Base-by-base conservation (phyloP, 2,113 vertebrate genomes). In the Microtus montanus region DNA sequence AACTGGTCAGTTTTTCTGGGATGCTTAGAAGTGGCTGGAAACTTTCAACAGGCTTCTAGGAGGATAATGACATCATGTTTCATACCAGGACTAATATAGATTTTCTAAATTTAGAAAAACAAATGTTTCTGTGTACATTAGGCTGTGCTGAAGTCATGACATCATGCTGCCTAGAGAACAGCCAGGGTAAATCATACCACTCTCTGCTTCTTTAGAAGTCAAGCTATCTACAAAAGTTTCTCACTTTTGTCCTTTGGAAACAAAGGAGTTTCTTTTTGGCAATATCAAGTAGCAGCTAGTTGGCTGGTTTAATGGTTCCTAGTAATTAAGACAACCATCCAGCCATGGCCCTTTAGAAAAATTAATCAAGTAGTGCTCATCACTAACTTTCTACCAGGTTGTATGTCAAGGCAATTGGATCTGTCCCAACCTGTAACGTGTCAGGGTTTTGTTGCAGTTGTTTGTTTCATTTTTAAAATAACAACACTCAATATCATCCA, bases 61-160 rank as follows among this genome's bases (percentile, higher is more conserved):
- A 91, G 52, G 14, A 71, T 5, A 26, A 20, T 84, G 54, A 66
- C 74, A 86, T 86, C 30, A 84, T 73, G 79, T 75, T 71, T 88
- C 92, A 83, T 66, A 28, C 4, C 4, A 19, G 80, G 41, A 83
- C 41, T 17, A 87, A 73, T 74, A 87, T 28, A 52, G n/a, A 82
- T 33, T 84, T 93, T 91, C 52, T 68, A 88, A 84, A 58, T 79
- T 93, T 95, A 91, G 68, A 83, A 87, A 73, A 80, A 73, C 6
- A 63, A 75, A 82, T 89, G 26, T 47, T 58, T 87, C 58, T 80
- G 1, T 89, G 58, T n/a, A 74, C 19, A 84, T 47, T 63, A 95
- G 66, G 54, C 33, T 35, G 22, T 86, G 74, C 38, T 93, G 11
- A 92, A 64, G 7, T 87, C n/a, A 85, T 44, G n/a, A 73, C 49